Percentiles rank a stretch among this genome's conserved stretches.
Conservation (phyloP, 2,113 vertebrate genomes). For the Haemorhous mexicanus region DNA sequence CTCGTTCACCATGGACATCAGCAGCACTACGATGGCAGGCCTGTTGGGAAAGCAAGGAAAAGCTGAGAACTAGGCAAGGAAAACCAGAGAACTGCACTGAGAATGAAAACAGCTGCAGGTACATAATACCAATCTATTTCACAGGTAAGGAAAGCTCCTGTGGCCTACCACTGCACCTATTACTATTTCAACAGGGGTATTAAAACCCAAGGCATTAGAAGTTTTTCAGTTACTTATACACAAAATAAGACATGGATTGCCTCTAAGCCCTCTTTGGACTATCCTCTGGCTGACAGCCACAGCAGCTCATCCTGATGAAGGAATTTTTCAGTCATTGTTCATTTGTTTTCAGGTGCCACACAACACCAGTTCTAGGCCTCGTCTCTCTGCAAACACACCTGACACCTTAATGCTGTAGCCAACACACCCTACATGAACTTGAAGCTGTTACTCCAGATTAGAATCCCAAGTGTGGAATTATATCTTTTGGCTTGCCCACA, state of each 20-base stretch:
- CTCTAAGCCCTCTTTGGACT: neutral
- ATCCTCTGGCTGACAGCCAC: neutral
- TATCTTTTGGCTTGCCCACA: neutral
- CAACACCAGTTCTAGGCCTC: neutral
- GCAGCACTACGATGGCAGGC: slow-evolving; percentile 94
- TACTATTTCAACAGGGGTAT: neutral
- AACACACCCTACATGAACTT: rapidly evolving
- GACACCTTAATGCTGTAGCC: neutral
- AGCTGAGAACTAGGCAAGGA: neutral
- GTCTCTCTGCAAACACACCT: neutral
- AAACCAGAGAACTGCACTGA: neutral
- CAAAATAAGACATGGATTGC: neutral
- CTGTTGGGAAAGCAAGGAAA: slow-evolving; percentile 59
- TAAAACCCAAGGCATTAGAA: neutral
- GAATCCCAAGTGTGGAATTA: neutral
- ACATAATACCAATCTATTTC: rapidly evolving
- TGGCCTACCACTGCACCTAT: neutral
- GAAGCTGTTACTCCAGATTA: rapidly evolving
- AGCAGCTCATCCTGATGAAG: rapidly evolving
- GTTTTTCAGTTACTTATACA: neutral
- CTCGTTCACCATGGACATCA: slow-evolving; percentile 99
- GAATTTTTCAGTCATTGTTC: neutral
- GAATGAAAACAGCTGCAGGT: neutral
- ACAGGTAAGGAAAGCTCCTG: too few relatives aligned
- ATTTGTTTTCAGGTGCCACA: neutral